phyloP scores from a whole-genome alignment of 35 echinoderm and acorn worm genomes.

The Ptychodera flava region DNA sequence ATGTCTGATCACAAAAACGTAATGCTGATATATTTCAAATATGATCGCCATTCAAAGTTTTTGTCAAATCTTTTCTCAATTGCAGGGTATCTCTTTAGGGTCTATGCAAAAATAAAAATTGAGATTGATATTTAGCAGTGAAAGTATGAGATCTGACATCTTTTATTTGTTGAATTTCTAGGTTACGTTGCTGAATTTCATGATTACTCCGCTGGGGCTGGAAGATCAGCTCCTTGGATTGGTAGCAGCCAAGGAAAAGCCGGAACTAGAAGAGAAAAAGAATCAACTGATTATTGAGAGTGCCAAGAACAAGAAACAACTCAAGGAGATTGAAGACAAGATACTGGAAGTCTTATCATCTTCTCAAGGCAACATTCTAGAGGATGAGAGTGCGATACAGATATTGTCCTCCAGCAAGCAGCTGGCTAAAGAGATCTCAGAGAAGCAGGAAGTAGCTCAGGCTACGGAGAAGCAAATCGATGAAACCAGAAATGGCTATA shows the following conservation, averaged over 20 bases:
- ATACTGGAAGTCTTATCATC: conserved; percentile 86
- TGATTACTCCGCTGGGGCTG: conserved; percentile 94
- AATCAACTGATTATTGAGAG: conserved; percentile 95
- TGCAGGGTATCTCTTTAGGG: too few species aligned
- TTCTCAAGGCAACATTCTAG: conserved; percentile 95
- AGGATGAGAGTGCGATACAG: conserved; percentile 98
- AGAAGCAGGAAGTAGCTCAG: conserved; percentile 82
- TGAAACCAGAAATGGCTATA: conserved; percentile 97
- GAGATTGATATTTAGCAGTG: too few species aligned
- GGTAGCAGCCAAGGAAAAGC: conserved; percentile 94
- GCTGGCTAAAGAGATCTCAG: conserved; percentile 87
- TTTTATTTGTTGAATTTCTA: too few species aligned
- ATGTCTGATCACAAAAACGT: too few species aligned
- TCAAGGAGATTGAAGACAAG: conserved; percentile 99
- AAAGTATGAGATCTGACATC: too few species aligned
- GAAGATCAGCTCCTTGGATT: conserved; percentile 92
- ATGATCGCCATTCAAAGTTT: too few species aligned
- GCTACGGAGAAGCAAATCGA: conserved; percentile 91
- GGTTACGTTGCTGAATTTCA: conserved; percentile 70
- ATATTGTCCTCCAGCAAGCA: conserved; percentile 93
- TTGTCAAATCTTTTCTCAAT: too few species aligned
- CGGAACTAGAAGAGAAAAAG: conserved; percentile 93
- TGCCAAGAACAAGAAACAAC: conserved; percentile 88
- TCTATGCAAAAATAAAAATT: too few species aligned
- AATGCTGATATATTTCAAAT: too few species aligned